Evolutionary conservation across 2,888 invertebrate species (phyloP), one percentile per base, ranked within the genome.

Genomic region (Volucella zonaria): DNA sequence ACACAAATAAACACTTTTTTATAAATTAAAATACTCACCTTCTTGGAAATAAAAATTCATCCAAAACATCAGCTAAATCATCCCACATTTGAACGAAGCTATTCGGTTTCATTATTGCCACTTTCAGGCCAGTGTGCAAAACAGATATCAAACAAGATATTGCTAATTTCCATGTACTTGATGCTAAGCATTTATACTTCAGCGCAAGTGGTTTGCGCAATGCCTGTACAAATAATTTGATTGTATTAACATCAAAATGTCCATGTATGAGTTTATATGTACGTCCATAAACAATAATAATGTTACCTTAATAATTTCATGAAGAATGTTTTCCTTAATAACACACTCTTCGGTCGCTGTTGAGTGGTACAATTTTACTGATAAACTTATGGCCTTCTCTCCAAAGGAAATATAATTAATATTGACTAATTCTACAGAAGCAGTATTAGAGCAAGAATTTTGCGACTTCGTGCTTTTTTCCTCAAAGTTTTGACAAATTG

Each of bases 31-130:
- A 31, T 31, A 15, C 89, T 91, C 92, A 96, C 96, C 94, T 95
- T 89, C 94, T 94, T 9, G 97, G 96, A 90, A 99, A 99, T 77
- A 99, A 93, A 91, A 98, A 99, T 73, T 97, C 96, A 89, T 99
- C 97, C 47, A 99, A 92, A 0, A 97, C 96, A 67, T 94, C 94
- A 0, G 97, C 97, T 76, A 99, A 93, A 88, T 96, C 96, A 71
- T 95, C 94, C 99, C 99, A 99, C 93, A 97, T 95, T 64, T 93
- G 93, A 71, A 93, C 92, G 90, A 96, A 96, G 52, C 94, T 94
- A 86, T 95, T 95, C 47, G 96, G 95, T 88, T 94, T 93, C 82
- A 95, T 95, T 88, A 97, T 94, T 31, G 98, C 98, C 23, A 98
- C 93, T 8, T 98, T 98, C 51, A 99, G 92, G 0, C 97, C 98